These are phyloP conservation scores for Ectobius pallidus DNA, from an alignment of 2,888 invertebrate species.

Conservation along the genomic window DNA sequence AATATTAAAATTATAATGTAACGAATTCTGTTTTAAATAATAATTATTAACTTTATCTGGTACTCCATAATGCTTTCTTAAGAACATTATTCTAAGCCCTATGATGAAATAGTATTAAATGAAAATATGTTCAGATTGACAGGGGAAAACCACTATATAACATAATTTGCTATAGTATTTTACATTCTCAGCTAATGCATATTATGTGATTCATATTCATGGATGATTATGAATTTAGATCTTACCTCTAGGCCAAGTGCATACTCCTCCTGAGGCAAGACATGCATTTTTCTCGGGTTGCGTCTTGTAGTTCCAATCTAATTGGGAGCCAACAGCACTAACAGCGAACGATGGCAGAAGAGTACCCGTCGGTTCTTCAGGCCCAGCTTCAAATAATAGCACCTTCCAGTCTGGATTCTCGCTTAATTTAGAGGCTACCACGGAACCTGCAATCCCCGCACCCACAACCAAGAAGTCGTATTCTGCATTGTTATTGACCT, in stretches of 20 bases:
- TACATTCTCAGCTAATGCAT: no score
- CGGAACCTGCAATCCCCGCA: slow-evolving; percentile 31
- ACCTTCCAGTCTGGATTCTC: slow-evolving; percentile 76
- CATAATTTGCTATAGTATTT: no score
- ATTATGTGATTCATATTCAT: no score
- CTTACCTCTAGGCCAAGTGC: slow-evolving; percentile 84
- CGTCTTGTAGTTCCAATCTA: slow-evolving; percentile 57
- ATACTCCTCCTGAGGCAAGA: slow-evolving; percentile 61
- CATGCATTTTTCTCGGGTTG: slow-evolving; percentile 52
- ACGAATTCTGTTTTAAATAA: no score
- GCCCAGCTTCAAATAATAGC: slow-evolving; percentile 77
- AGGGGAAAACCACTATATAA: no score
- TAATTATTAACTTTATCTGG: no score
- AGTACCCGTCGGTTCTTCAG: slow-evolving; percentile 51
- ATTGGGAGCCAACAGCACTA: slow-evolving; percentile 49
- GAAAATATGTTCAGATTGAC: no score
- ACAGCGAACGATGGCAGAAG: slow-evolving; percentile 50
- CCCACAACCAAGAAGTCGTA: slow-evolving; percentile 37
- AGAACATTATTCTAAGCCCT: no score
- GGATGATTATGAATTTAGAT: no score
- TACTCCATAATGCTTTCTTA: no score
- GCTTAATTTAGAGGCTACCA: slow-evolving; percentile 61
- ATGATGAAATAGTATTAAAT: no score
- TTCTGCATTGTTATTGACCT: neutral
- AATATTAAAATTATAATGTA: no score